A percentile compares a stretch with the other conserved stretches of the same genome.
Evolutionary conservation across 2,797 vertebrate species (phyloP).

Genomic region (Trachops cirrhosus): DNA sequence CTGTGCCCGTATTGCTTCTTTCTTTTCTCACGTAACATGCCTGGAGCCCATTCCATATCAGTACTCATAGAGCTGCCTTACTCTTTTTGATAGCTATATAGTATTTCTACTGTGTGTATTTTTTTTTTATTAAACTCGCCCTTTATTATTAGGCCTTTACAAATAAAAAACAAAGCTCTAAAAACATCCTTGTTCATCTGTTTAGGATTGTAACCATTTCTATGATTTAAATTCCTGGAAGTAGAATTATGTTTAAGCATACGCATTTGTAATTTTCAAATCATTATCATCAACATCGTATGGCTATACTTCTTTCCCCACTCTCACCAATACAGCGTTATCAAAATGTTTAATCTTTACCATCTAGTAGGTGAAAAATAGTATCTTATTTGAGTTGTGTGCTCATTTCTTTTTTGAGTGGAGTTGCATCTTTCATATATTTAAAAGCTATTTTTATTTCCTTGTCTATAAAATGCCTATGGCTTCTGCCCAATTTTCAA

Average conservation of each 20-base stretch:
- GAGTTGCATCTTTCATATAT: neutral
- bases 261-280: neutral
- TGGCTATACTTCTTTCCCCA: neutral
- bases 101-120: neutral
- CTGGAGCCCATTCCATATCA: neutral
- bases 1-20: neutral
- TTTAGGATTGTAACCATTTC: neutral
- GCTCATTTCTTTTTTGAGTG: neutral
- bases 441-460: neutral
- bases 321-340: neutral
- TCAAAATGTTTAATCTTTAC: neutral
- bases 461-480: neutral
- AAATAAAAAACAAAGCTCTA: neutral
- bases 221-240: neutral
- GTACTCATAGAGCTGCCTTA: neutral
- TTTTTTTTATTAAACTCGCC: neutral
- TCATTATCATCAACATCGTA: neutral
- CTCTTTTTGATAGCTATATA: neutral
- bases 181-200: neutral
- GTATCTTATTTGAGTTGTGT: neutral
- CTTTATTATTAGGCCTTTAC: neutral
- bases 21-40: neutral
- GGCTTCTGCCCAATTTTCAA: neutral
- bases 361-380: neutral
- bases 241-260: neutral